Evolutionary conservation across 2,888 invertebrate species (phyloP), one percentile per base, ranked within the genome.

Genomic region (Heliconius sara): DNA sequence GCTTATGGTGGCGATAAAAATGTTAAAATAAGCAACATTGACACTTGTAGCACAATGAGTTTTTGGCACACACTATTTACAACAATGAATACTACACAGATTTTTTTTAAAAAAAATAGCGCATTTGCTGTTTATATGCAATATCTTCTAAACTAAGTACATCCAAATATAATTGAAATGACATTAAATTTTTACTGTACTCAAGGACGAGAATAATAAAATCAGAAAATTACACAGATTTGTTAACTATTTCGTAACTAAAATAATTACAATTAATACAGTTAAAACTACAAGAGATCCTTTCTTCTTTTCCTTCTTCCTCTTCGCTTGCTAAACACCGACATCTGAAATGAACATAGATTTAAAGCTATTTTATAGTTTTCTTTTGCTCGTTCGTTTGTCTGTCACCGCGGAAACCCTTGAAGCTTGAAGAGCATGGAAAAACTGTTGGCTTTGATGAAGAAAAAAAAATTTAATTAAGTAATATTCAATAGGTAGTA

Each of bases 251-350:
- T 65, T 89, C 90, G 90, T 81, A 85, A 88, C 88, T 91, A 92
- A 91, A 90, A 90, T 89, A 90, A 80, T 78, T 80, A 80, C 76
- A 82, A 75, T 81, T 80, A 80, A 81, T 89, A 87, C 86, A 86
- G 84, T 85, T 87, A 87, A 90, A 92, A 91, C 91, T 92, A 91
- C 88, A 87, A 86, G 94, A 93, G 93, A 94, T 94, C 94, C 90
- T 88, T 91, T 89, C 90, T 91, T 93, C 91, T 88, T 91, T 89
- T 70, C 70, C 70, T 70, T 70, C 70, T 16, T 70, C 70, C 70
- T 47, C 43, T 43, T 70, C 25, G 43, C 70, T 25, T 84, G 89
- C 87, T 88, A 88, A 85, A 81, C 84, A 81, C 84, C 85, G 84
- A 76, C 74, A 86, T 82, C 92, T 91, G 91, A 67, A 88, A 89